phyloP scores from a whole-genome alignment of 2,113 vertebrate genomes.

The Ellobius talpinus region DNA sequence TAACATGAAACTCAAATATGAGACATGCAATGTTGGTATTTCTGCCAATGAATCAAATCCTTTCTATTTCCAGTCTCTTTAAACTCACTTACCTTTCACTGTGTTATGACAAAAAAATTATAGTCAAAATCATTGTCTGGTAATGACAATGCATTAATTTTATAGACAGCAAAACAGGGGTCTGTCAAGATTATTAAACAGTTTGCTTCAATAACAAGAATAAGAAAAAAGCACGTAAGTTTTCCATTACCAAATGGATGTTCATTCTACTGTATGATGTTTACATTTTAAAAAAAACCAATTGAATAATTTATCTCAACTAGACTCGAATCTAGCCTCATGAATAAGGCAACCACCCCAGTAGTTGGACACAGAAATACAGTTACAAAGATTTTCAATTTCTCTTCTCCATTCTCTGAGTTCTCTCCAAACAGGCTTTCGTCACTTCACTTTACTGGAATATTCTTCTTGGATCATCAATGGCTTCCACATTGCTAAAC shows the following conservation, averaged over 20 bases:
- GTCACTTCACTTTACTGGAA: neutral
- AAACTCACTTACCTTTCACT: neutral
- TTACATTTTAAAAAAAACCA: conserved; percentile 39
- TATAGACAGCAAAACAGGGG: neutral
- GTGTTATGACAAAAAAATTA: conserved; percentile 33
- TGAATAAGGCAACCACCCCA: conserved; percentile 39
- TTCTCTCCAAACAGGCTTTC: neutral
- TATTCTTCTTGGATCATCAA: neutral
- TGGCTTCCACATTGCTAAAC: neutral
- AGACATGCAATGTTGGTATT: neutral
- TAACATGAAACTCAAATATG: neutral
- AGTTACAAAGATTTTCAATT: conserved; percentile 5
- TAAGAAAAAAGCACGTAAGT: neutral
- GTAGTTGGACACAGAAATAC: neutral
- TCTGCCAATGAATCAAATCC: conserved; percentile 37
- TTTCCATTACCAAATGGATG: neutral
- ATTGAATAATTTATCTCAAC: conserved; percentile 48
- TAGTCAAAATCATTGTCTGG: neutral
- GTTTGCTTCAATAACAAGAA: conserved; percentile 10
- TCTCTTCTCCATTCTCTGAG: neutral
- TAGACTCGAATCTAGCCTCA: conserved; percentile 14
- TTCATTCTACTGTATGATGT: conserved; percentile 16
- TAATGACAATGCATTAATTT: conserved; percentile 5
- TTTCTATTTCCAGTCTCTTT: conserved; percentile 2
- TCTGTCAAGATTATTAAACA: neutral